Evolutionary conservation across 2,113 vertebrate species (phyloP), one percentile per base, ranked within the genome.

Genomic region (Cottus gobio): DNA sequence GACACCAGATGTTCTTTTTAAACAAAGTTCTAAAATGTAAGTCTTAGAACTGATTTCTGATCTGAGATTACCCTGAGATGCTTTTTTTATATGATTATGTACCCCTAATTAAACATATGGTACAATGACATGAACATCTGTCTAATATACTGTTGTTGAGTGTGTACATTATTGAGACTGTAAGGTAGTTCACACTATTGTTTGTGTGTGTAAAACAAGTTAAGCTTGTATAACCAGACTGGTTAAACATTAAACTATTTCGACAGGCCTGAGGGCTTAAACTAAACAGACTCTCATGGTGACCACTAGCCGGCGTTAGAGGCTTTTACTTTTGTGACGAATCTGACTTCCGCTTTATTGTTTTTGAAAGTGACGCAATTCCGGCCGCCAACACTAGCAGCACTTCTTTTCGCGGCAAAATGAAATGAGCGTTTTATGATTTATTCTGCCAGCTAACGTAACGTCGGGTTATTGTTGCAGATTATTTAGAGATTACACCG

Each of bases 341-440:
- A 1, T 6, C 1, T 1, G 16, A 56, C 74, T 83, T 92, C 80
- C 82, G 75, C 26, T 60, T n/a, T 1, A 11, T 3, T 54, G 39
- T 61, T 26, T 16, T 12, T 1, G 57, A 5, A 6, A 15, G 10
- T 86, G 82, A 89, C 84, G 89, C 16, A 12, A 28, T 77, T 93
- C 90, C 89, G 77, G 67, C 89, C 89, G 92, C 92, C 87, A 90
- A 90, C 71, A n/a, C 3, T 1, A 10, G n/a, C n/a, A 20, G 39
- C 60, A 2, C 46, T 48, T 0, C 52, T 91, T 93, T 92, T 90
- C 92, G 93, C 93, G 93, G 91, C 75, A 93, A 93, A 94, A 85
- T 90, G 85, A 79, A 87, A 82, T 2, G 13, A 6, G 8, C 0
- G 0, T 24, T 6, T 57, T 54, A 18, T 1, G 68, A 54, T 71